Evolutionary conservation across 2,797 vertebrate species (phyloP).

Genomic region (Gymnoscopelus microlampas): DNA sequence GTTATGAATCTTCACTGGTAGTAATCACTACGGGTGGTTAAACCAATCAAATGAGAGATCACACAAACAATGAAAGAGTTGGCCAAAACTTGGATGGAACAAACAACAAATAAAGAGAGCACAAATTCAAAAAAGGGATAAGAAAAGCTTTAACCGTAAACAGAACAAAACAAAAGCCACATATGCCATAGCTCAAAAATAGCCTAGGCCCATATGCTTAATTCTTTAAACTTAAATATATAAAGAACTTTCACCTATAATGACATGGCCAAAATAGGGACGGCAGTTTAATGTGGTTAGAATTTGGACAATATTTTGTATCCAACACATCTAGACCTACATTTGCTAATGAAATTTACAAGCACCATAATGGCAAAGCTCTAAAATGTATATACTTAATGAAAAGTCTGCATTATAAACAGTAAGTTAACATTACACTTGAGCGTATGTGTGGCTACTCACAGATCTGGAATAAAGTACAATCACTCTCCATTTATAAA

Average conservation of each 20-base stretch:
- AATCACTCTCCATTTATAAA: constrained; percentile 54
- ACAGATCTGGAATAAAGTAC: constrained; percentile 51
- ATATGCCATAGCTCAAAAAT: background rate
- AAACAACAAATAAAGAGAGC: constrained; percentile 18
- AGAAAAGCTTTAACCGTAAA: too few relatives aligned
- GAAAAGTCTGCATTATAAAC: too few relatives aligned
- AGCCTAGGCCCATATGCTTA: too few relatives aligned
- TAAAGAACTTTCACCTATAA: too few relatives aligned
- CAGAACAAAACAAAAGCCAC: background rate
- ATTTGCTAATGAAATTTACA: too few relatives aligned
- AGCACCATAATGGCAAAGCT: too few relatives aligned
- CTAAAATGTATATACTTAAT: too few relatives aligned
- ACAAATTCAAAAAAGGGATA: background rate
- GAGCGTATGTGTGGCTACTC: constrained; percentile 57
- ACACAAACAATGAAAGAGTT: background rate
- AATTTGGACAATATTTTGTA: too few relatives aligned
- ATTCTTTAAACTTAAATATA: too few relatives aligned
- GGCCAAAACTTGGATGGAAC: background rate
- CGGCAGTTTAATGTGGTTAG: too few relatives aligned
- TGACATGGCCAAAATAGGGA: too few relatives aligned
- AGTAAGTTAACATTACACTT: background rate
- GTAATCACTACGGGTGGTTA: background rate
- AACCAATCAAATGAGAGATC: background rate
- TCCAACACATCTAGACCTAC: too few relatives aligned
- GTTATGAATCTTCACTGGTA: constrained; percentile 18